Conservation (phyloP, 2,113 vertebrate genomes). For the Proteles cristata region DNA sequence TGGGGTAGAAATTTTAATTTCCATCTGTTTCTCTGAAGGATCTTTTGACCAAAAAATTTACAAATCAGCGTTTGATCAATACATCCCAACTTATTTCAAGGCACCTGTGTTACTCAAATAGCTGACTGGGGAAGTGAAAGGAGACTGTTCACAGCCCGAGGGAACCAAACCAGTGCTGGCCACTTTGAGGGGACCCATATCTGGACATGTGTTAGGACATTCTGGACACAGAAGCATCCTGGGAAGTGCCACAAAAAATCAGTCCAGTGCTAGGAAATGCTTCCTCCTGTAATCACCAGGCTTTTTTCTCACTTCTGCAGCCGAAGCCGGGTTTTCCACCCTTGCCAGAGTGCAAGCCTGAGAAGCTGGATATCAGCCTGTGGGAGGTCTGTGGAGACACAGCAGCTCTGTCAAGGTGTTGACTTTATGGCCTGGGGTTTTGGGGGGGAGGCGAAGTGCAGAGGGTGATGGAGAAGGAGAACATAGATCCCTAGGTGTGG, state of each 20-base stretch:
- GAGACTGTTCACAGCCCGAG: neutral
- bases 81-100: neutral
- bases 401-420: neutral
- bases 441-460: neutral
- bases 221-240: neutral
- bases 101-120: neutral
- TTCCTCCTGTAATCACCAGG: neutral
- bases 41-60: neutral
- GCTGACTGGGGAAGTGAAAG: neutral
- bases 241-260: neutral
- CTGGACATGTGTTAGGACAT: no score
- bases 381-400: neutral
- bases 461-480: neutral
- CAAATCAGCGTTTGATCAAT: neutral
- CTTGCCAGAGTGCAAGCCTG: neutral
- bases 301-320: neutral
- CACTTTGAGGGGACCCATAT: rapidly evolving
- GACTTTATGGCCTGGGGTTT: neutral
- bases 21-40: neutral
- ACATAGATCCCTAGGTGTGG: rapidly evolving
- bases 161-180: neutral
- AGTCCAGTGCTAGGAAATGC: neutral
- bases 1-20: neutral
- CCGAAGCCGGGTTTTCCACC: neutral
- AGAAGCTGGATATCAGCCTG: neutral